Evolutionary conservation across 2,797 vertebrate species (phyloP), one percentile per base, ranked within the genome.

Genomic region (Paramormyrops hopkinsi): DNA sequence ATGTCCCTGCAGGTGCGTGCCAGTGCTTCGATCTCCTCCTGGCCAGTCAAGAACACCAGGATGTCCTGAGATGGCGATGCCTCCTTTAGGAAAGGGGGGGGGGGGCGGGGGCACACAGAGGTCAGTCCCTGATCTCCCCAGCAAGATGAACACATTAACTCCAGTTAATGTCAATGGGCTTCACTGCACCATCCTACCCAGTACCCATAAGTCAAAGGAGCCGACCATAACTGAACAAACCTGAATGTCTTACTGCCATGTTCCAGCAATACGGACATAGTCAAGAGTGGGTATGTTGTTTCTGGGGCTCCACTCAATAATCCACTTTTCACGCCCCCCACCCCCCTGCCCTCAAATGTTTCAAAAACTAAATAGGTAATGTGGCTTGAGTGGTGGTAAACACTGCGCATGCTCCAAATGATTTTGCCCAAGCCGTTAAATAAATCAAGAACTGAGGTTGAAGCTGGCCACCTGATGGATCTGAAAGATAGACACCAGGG

Each of bases 11-110:
- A 99, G 0, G 97, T 98, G 94, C 97, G 97, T 25, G 97, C 97
- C 94, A 99, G 96, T 0, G 97, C 98, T 94, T 99, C 99, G 0
- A 99, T 99, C 94, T 99, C 99, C 93, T 99, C 99, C 94, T 99
- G 98, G 65, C 98, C 99, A 0, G 99, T 99, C 94, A 99, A 96
- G 93, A 99, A 99, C 87, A 99, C 99, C 90, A 99, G 94, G 93
- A 99, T 97, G 89, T 98, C 98, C 69, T 99, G 97, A 19, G 97
- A 97, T 0, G 93, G 85, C 0, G 97, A 97, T 0, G 97, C 97
- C 93, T 99, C 98, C 98, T 98, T 93, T 0, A 2, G 11, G 8
- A 89, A 88, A 91, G 76, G 41, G 4, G 53, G 22, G 62, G n/a
- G 59, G 2, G 56, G 59, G n/a, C n/a, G n/a, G 56, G 56, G 2